Evolutionary conservation across 2,797 vertebrate species (phyloP), one percentile per base, ranked within the genome.

Genomic region (Channa striata): DNA sequence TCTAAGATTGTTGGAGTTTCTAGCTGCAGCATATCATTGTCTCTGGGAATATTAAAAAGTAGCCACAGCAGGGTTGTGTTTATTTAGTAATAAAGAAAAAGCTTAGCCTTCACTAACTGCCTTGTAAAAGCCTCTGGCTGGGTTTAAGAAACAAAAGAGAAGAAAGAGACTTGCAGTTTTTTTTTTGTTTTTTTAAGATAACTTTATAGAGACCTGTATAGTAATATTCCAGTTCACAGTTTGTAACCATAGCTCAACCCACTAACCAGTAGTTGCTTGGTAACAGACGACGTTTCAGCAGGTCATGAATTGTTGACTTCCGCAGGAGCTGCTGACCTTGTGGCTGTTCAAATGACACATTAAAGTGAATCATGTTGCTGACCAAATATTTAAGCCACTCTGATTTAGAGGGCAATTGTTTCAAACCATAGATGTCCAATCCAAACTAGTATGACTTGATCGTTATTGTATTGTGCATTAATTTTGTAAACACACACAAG

Each of bases 131-230:
- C 72, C 71, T 73, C 40, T 39, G 61, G 53, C 48, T 77, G 50
- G 21, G 48, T 67, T 40, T 19, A 23, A 60, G 54, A 53, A 84
- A 83, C 78, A 87, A 79, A 83, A 73, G 78, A 67, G 62, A 66
- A 61, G 56, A 63, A 11, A 48, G 76, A 81, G 78, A 40, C 74
- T 48, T 36, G 51, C 75, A 82, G 82, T 86, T 76, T 37, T 86
- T 76, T 30, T 4, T 30, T 30, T 30, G 6, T 30, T 30, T 30
- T 54, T 75, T 64, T 47, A 67, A 86, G 81, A 86, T 86, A 86
- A 82, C 71, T 67, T 82, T 78, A 60, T 30, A 68, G 81, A 48
- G 40, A 56, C 33, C 59, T 39, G 49, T 16, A 37, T 33, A 33
- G 58, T 51, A 59, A 65, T 49, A 53, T 47, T 74, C 68, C 61